Evolutionary conservation across 2,797 vertebrate species (phyloP).

Genomic region (Dendrocincla fuliginosa): DNA sequence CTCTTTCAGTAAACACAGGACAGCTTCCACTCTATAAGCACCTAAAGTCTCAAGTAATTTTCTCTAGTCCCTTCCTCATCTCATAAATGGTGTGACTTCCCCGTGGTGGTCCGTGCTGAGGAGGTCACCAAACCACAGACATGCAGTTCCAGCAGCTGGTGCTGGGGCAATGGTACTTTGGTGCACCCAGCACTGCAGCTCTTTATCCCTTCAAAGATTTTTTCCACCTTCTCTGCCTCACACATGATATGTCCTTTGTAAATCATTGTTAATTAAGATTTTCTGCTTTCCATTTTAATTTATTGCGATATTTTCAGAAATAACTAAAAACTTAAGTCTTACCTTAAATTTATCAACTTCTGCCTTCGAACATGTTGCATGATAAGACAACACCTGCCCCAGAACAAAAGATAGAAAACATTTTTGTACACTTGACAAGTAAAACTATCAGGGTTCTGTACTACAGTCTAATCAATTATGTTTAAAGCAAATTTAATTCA

Average conservation of each 20-base stretch:
- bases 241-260: background rate
- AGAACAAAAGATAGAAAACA: conserved; percentile 46
- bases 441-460: background rate
- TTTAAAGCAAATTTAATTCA: conserved; percentile 36
- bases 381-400: conserved; percentile 94
- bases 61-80: background rate
- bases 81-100: background rate
- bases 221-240: background rate
- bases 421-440: conserved; percentile 2
- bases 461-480: background rate
- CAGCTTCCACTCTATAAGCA: background rate
- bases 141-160: background rate
- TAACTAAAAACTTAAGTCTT: conserved; percentile 49
- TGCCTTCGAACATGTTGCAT: conserved; percentile 96
- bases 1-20: background rate
- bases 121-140: background rate
- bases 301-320: background rate
- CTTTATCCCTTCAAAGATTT: background rate
- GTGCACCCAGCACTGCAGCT: background rate
- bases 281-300: background rate
- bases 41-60: background rate
- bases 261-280: background rate
- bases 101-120: background rate
- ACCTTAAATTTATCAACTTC: conserved; percentile 99
- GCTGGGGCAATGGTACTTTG: background rate